A percentile compares a stretch with the other conserved stretches of the same genome.
Evolutionary conservation across 2,113 vertebrate genomes (phyloP).

Genomic region (Aegotheles bennettii): DNA sequence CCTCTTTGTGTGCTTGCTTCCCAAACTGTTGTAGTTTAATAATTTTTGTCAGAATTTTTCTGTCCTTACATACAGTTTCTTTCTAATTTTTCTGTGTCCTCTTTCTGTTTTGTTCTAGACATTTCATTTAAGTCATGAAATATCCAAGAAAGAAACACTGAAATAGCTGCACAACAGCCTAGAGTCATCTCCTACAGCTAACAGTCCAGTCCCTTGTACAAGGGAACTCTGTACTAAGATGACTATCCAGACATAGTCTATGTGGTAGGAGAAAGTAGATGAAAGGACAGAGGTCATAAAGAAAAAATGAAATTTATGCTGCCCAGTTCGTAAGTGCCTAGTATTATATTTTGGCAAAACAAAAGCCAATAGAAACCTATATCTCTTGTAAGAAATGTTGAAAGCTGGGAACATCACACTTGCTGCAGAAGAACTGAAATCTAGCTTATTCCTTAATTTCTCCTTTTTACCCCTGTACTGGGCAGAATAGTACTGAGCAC

Average conservation of each 20-base stretch:
- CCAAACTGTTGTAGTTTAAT: background rate
- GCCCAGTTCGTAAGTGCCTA: background rate
- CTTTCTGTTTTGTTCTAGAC: background rate
- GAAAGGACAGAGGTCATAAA: background rate
- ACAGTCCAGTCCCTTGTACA: background rate
- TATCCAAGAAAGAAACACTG: background rate
- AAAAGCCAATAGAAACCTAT: background rate
- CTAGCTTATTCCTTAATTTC: background rate
- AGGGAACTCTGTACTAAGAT: background rate
- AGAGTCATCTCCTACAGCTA: background rate
- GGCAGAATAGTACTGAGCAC: background rate
- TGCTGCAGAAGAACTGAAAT: background rate
- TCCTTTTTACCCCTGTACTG: background rate
- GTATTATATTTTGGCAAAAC: background rate
- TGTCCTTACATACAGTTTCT: background rate
- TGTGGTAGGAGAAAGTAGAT: background rate
- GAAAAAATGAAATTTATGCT: background rate
- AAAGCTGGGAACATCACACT: background rate
- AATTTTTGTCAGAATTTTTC: background rate
- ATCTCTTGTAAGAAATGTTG: background rate
- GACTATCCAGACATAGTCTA: background rate
- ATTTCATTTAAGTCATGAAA: background rate
- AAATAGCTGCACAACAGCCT: background rate
- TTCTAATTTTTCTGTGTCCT: background rate
- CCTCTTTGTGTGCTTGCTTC: background rate